Conservation (phyloP, 2,797 vertebrate genomes). For the Tiaroga cobitis region DNA sequence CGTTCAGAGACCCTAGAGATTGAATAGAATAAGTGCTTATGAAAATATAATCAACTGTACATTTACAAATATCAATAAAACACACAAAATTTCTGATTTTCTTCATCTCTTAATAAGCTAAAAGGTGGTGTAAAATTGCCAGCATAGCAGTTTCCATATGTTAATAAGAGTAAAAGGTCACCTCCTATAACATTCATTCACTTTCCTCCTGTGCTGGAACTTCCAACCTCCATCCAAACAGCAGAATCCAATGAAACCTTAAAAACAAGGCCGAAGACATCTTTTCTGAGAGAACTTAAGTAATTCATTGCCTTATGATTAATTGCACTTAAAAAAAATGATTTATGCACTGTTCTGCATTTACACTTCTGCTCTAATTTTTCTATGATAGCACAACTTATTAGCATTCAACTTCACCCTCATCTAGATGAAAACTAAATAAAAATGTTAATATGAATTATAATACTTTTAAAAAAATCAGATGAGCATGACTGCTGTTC, state of each 20-base stretch:
- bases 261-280: not conserved
- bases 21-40: constrained; percentile 34
- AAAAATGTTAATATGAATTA: constrained; percentile 27
- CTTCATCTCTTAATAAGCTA: not conserved
- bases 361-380: not conserved
- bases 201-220: not conserved
- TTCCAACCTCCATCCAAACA: not conserved
- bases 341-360: not conserved
- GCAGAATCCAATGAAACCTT: not conserved
- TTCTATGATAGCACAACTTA: not conserved
- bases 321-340: not conserved
- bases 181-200: not conserved
- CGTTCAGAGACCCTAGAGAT: constrained; percentile 22
- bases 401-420: not conserved
- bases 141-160: not conserved
- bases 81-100: constrained; percentile 55
- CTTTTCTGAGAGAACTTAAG: not conserved
- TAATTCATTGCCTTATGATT: not conserved
- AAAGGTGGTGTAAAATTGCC: not conserved
- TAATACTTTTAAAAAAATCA: not conserved
- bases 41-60: constrained; percentile 27
- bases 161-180: not conserved
- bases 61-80: constrained; percentile 67
- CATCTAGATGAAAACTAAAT: not conserved
- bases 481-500: not conserved